phyloP scores from a whole-genome alignment of 2,888 invertebrate species.

The Folsomia manolachei region DNA sequence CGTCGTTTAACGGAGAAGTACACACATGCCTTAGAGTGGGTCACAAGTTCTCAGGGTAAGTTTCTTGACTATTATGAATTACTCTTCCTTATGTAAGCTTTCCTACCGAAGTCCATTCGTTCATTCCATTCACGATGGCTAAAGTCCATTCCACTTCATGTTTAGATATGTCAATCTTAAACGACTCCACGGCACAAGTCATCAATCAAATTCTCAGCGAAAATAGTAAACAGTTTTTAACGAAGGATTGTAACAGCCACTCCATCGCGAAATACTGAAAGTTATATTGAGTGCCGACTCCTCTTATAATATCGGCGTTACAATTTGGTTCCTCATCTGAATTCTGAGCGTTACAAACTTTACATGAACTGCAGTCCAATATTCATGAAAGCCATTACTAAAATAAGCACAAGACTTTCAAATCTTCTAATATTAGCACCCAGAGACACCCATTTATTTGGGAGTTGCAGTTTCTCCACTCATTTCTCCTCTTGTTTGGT shows the following conservation, averaged over 20 bases:
- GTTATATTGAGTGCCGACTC: no score
- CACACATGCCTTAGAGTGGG: conserved; percentile 71
- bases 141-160: no score
- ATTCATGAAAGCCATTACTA: conserved; percentile 1
- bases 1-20: conserved; percentile 76
- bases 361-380: no score
- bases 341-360: no score
- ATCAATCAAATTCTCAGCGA: not conserved
- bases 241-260: no score
- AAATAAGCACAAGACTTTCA: conserved; percentile 5
- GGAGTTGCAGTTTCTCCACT: conserved; percentile 32
- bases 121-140: no score
- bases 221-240: not conserved
- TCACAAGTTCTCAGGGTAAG: conserved; percentile 74
- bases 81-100: no score
- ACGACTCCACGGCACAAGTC: not conserved
- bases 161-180: not conserved
- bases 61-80: no score
- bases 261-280: no score
- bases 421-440: conserved; percentile 12
- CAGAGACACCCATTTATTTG: conserved; percentile 23
- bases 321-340: no score
- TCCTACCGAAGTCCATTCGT: not conserved
- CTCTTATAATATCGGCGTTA: no score
- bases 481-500: conserved; percentile 19